These are phyloP conservation scores for Nudaria mundana DNA, from an alignment of 2,888 invertebrate genomes.

Conservation along the genomic window DNA sequence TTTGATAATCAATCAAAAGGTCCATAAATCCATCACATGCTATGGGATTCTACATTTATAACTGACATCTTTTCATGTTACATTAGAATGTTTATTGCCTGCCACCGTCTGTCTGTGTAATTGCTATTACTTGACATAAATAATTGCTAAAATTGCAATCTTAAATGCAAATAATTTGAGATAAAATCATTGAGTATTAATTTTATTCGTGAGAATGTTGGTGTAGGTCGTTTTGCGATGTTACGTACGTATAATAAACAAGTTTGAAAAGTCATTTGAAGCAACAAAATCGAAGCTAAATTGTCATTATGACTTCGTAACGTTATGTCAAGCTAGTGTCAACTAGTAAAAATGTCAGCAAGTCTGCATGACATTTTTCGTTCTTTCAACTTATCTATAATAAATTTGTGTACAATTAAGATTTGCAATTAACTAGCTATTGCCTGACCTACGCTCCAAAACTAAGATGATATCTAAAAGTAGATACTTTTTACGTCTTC, in stretches of 20 bases:
- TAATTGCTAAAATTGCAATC: background rate
- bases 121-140: background rate
- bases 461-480: too few species aligned
- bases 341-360: constrained; percentile 27
- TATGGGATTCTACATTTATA: background rate
- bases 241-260: background rate
- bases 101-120: background rate
- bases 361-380: constrained; percentile 24
- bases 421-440: too few species aligned
- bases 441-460: too few species aligned
- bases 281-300: background rate
- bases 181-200: background rate
- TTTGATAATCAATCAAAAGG: too few species aligned
- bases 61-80: background rate
- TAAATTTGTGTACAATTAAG: too few species aligned
- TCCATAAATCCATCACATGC: too few species aligned
- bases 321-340: constrained; percentile 6
- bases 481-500: too few species aligned
- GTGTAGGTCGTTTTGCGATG: background rate
- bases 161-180: background rate
- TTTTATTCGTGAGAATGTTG: background rate
- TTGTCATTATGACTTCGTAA: constrained; percentile 1
- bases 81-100: background rate
- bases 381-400: too few species aligned
- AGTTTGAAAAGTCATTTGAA: constrained; percentile 1